Percentiles rank a stretch among this genome's conserved stretches.
Evolutionary conservation across 2,113 vertebrate genomes (phyloP).

Genomic region (Mustelus asterias): DNA sequence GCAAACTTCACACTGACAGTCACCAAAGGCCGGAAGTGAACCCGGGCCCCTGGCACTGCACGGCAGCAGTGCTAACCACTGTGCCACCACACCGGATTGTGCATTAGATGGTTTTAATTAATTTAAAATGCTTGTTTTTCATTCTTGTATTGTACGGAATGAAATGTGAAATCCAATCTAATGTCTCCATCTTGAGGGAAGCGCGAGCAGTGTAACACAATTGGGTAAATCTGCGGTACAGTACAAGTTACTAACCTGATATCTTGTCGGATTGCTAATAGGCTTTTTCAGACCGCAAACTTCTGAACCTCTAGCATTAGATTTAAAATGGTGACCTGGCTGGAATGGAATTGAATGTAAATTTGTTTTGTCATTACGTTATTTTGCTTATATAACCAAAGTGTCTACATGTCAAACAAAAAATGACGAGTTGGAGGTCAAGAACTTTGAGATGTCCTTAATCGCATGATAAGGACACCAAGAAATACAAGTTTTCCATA

Average conservation of each 20-base stretch:
- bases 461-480: neutral
- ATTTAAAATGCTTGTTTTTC: neutral
- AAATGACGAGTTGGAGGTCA: neutral
- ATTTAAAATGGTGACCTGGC: conserved; percentile 70
- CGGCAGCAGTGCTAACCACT: no score
- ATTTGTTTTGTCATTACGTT: neutral
- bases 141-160: neutral
- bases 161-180: neutral
- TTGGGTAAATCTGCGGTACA: neutral
- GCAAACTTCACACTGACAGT: no score
- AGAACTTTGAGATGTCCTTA: neutral
- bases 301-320: conserved; percentile 66
- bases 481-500: neutral
- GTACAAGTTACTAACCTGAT: conserved; percentile 66
- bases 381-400: conserved; percentile 36
- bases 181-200: neutral
- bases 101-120: neutral
- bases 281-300: conserved; percentile 71
- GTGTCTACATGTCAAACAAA: conserved; percentile 41
- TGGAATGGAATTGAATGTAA: conserved; percentile 47
- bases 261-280: conserved; percentile 83
- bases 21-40: no score
- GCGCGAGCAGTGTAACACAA: neutral
- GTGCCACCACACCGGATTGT: neutral
- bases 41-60: no score